A percentile compares a stretch with the other conserved stretches of the same genome.
phyloP scores from a whole-genome alignment of 2,113 vertebrate species.

The Psettodes erumei region DNA sequence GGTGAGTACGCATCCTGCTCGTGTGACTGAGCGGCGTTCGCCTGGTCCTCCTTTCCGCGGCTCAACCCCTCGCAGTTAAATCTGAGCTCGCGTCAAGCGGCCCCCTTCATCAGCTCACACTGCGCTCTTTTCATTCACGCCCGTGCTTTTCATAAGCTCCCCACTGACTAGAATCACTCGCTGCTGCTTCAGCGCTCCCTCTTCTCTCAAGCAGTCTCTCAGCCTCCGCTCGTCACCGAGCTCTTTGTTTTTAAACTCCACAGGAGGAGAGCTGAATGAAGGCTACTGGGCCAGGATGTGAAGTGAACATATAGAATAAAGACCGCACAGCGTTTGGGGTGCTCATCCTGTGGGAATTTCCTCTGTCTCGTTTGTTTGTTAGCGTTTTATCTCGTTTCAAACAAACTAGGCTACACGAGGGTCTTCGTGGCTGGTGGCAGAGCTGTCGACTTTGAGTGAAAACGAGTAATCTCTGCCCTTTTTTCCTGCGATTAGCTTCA shows the following conservation, averaged over 20 bases:
- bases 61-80: constrained; percentile 23
- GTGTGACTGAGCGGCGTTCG: not conserved
- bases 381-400: constrained; percentile 19
- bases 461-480: constrained; percentile 37
- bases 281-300: constrained; percentile 53
- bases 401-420: constrained; percentile 43
- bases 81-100: constrained; percentile 15
- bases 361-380: constrained; percentile 14
- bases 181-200: constrained; percentile 39
- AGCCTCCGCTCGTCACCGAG: constrained; percentile 58
- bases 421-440: constrained; percentile 11
- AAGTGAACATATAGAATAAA: constrained; percentile 43
- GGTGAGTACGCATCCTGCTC: not conserved
- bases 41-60: constrained; percentile 12
- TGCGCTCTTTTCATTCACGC: constrained; percentile 63
- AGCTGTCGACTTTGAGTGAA: constrained; percentile 32
- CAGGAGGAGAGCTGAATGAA: constrained; percentile 45
- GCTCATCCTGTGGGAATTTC: constrained; percentile 1
- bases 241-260: constrained; percentile 62
- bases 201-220: constrained; percentile 43
- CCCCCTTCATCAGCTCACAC: constrained; percentile 33
- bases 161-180: constrained; percentile 49
- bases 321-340: constrained; percentile 29
- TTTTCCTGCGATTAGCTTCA: constrained; percentile 24
- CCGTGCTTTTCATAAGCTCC: constrained; percentile 55